phyloP scores from a whole-genome alignment of 1,140 invertebrate genomes.

The Cydia amplana region DNA sequence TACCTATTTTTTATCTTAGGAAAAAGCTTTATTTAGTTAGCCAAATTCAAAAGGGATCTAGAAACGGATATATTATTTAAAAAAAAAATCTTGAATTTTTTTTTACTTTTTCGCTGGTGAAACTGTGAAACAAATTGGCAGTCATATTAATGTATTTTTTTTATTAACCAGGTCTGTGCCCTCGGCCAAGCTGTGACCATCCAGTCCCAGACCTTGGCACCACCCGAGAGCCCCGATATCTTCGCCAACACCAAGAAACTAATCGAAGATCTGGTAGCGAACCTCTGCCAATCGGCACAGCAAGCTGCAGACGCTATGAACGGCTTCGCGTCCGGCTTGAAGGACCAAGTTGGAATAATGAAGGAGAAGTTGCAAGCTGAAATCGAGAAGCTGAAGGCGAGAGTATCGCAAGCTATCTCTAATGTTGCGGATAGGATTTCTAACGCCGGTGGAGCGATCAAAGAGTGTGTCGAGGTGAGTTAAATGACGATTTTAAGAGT shows the following conservation, averaged over 20 bases:
- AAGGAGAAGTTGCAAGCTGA: conserved; percentile 47
- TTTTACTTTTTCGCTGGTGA: no score
- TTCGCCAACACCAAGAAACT: conserved; percentile 46
- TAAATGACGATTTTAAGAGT: neutral
- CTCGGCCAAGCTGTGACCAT: neutral
- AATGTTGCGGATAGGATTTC: conserved; percentile 47
- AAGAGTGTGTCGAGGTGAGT: conserved; percentile 61
- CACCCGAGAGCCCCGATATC: neutral
- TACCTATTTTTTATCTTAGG: neutral
- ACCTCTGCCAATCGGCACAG: conserved; percentile 48
- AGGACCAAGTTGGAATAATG: conserved; percentile 47
- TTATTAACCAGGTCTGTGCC: conserved; percentile 12
- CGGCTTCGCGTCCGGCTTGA: conserved; percentile 50
- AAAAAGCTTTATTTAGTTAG: no score
- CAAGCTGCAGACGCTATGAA: conserved; percentile 45
- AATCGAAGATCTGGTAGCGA: conserved; percentile 52
- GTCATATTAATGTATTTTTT: no score
- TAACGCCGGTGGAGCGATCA: conserved; percentile 44
- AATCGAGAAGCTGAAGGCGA: conserved; percentile 46
- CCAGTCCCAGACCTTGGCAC: neutral
- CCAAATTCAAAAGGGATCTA: no score
- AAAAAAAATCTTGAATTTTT: no score
- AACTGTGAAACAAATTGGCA: no score
- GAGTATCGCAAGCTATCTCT: conserved; percentile 47
- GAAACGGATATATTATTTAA: no score